These are phyloP conservation scores for Macrobrachium rosenbergii DNA, from an alignment of 1,140 invertebrate genomes.

Conservation along the genomic window DNA sequence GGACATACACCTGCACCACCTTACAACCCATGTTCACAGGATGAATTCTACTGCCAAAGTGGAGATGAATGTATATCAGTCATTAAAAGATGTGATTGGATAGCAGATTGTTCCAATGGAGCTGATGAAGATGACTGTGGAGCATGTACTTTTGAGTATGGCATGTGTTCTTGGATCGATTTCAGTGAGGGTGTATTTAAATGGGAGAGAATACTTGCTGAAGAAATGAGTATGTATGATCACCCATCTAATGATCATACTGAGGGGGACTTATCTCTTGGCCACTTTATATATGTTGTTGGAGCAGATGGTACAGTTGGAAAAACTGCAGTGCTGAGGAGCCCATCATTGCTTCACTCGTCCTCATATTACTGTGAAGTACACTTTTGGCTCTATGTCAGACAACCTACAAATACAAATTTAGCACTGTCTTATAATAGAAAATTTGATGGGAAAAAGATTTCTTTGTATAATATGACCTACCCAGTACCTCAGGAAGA, in stretches of 20 bases:
- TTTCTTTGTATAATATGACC: constrained; percentile 31
- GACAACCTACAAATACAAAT: constrained; percentile 19
- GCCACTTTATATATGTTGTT: constrained; percentile 48
- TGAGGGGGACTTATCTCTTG: not conserved
- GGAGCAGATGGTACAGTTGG: constrained; percentile 37
- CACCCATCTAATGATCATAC: constrained; percentile 50
- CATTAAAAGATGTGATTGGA: constrained; percentile 40
- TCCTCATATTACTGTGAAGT: constrained; percentile 54
- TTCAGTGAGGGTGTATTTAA: constrained; percentile 45
- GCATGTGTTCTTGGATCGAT: constrained; percentile 47
- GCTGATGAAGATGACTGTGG: constrained; percentile 56
- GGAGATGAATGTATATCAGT: constrained; percentile 29
- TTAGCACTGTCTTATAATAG: constrained; percentile 33
- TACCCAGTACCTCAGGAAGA: constrained; percentile 21
- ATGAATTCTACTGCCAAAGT: constrained; percentile 45
- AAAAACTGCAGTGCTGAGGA: constrained; percentile 35
- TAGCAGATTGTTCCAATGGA: constrained; percentile 41
- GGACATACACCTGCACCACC: constrained; percentile 42
- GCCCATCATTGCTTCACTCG: constrained; percentile 31
- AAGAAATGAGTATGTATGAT: not conserved
- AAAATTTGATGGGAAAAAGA: not conserved
- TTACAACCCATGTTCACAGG: constrained; percentile 32
- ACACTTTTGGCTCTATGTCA: constrained; percentile 53
- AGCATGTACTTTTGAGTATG: constrained; percentile 47
- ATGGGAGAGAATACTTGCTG: constrained; percentile 35